phyloP scores from a whole-genome alignment of 2,888 invertebrate genomes.

The Noctua comes region DNA sequence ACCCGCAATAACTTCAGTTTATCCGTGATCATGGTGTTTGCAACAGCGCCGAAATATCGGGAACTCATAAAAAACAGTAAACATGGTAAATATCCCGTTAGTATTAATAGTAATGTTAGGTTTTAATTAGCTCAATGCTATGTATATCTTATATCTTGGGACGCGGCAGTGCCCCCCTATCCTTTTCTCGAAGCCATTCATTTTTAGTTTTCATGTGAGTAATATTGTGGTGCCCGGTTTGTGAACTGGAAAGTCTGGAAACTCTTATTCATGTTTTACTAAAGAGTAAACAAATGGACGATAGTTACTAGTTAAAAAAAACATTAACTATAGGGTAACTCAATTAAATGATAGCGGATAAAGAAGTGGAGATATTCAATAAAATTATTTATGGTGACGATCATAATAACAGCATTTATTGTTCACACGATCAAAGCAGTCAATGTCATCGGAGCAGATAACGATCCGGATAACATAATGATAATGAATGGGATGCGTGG shows the following conservation, averaged over 20 bases:
- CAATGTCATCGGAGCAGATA: slow-evolving; percentile 24
- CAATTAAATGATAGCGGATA: neutral
- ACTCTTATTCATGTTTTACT: neutral
- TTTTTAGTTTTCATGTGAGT: neutral
- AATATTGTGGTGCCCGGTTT: neutral
- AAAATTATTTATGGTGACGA: neutral
- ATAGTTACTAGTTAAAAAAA: neutral
- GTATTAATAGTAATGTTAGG: no score
- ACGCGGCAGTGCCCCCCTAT: no score
- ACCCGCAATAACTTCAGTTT: no score
- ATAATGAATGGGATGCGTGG: slow-evolving; percentile 13
- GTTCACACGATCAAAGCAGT: neutral
- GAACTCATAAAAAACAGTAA: no score
- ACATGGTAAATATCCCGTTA: no score
- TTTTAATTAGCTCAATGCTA: no score
- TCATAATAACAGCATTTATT: neutral
- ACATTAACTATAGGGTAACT: neutral
- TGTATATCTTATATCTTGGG: no score
- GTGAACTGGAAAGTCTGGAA: neutral
- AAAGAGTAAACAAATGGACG: neutral
- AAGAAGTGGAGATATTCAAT: neutral
- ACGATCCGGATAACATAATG: slow-evolving; percentile 9
- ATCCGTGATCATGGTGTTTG: no score
- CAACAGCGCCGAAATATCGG: no score
- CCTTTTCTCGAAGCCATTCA: no score